Base-by-base conservation (phyloP, 2,797 vertebrate species). In the Pristis pectinata region DNA sequence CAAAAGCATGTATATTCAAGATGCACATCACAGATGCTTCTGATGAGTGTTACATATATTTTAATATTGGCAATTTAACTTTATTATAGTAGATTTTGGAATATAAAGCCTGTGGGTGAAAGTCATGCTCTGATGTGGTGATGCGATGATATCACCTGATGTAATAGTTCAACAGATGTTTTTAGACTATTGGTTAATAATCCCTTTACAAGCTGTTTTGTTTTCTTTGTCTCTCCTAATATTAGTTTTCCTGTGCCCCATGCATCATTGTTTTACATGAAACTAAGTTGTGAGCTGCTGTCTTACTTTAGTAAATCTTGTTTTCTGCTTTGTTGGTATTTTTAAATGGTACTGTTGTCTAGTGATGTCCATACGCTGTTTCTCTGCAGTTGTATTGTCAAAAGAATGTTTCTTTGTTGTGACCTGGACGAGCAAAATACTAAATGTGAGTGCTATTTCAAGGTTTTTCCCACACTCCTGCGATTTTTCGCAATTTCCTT, bases 41-140 rank as follows among this genome's bases (percentile, higher is more conserved):
- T 67, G 64, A 70, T 44, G 27, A 44, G n/a, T 13, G 41, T 53
- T 56, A 72, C 22, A 70, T 93, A 44, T 72, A 9, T 72, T 91
- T n/a, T 93, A 37, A 93, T 93, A 67, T 27, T 70, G 92, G 30
- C n/a, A 64, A 89, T 61, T 91, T 61, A 91, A 64, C 34, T 91
- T n/a, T 41, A 83, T 83, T 53, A 53, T 27, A 2, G 17, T 61
- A 64, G 56, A 64, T 8, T 22, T 92, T n/a, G 41, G 61, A n/a
- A 3, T 92, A 34, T 49, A 41, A 92, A 92, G 61, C 24, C 61
- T 27, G 24, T 49, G 37, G 91, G 19, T 72, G 41, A 93, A 70
- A 9, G 22, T 72, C 4, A 44, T 41, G 64, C 10, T 70, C 10
- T 70, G 34, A 67, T 22, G 34, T 41, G 67, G 49, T 49, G 49